Evolutionary conservation across 2,797 vertebrate genomes (phyloP).

Genomic region (Calcarius lapponicus): DNA sequence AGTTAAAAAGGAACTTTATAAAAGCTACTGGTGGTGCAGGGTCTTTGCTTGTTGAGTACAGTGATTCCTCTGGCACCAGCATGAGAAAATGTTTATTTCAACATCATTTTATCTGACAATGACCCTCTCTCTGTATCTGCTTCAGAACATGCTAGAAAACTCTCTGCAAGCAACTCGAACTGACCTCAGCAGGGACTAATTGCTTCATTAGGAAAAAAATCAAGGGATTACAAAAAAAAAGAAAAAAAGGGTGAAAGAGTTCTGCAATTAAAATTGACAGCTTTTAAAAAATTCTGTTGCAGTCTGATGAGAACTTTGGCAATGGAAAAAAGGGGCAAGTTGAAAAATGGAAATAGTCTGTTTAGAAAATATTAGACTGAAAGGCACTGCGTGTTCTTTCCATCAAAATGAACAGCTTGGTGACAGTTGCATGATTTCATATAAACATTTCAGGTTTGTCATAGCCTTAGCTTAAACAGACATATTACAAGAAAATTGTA

Average conservation of each 20-base stretch:
- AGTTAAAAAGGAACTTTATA: not conserved
- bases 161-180: not conserved
- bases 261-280: not conserved
- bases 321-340: not conserved
- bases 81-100: not conserved
- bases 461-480: slow-evolving; percentile 18
- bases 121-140: not conserved
- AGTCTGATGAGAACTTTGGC: not conserved
- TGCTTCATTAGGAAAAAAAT: slow-evolving; percentile 23
- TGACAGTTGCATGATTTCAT: slow-evolving; percentile 37
- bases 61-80: not conserved
- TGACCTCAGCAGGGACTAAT: not conserved
- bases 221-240: not conserved
- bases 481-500: not conserved
- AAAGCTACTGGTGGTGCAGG: not conserved
- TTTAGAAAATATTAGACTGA: slow-evolving; percentile 3
- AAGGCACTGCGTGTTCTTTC: not conserved
- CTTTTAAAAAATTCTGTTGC: not conserved
- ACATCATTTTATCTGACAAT: not conserved
- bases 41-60: not conserved
- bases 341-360: not conserved
- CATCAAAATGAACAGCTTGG: slow-evolving; percentile 17
- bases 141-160: not conserved
- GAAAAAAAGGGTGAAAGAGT: not conserved
- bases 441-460: slow-evolving; percentile 9